Evolutionary conservation across 2,797 vertebrate species (phyloP).

Genomic region (Neopelma chrysocephalum): DNA sequence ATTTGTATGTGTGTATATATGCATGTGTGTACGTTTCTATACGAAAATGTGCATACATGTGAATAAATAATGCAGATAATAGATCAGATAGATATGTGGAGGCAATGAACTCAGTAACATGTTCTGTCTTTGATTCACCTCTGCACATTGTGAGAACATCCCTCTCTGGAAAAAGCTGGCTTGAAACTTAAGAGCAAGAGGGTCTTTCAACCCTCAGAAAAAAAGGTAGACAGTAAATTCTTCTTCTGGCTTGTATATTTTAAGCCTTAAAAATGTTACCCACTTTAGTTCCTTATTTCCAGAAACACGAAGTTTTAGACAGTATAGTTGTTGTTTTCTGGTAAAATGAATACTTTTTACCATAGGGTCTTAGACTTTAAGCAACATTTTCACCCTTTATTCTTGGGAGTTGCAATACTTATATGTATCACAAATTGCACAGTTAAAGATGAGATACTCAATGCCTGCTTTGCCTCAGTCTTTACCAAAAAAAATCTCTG

Average conservation of each 20-base stretch:
- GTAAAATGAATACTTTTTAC: background rate
- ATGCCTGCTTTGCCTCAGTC: background rate
- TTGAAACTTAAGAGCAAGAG: background rate
- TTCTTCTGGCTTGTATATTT: background rate
- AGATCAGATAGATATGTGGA: background rate
- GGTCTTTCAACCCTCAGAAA: background rate
- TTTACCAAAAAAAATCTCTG: background rate
- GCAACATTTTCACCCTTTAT: background rate
- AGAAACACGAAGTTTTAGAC: background rate
- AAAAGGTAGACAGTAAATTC: background rate
- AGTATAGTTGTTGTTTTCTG: background rate
- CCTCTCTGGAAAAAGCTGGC: background rate
- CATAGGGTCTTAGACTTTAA: background rate
- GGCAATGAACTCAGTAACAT: background rate
- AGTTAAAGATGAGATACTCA: background rate
- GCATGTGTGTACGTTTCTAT: background rate
- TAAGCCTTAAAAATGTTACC: background rate
- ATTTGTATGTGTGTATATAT: background rate
- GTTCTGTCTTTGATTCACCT: background rate
- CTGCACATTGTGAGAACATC: background rate
- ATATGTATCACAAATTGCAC: background rate
- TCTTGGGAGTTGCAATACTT: background rate
- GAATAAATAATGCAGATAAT: background rate
- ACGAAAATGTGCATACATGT: background rate
- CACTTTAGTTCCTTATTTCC: background rate